A percentile compares a stretch with the other conserved stretches of the same genome.
These are phyloP conservation scores for Bombus vancouverensis DNA, from an alignment of 1,140 invertebrate species.

Conservation along the genomic window DNA sequence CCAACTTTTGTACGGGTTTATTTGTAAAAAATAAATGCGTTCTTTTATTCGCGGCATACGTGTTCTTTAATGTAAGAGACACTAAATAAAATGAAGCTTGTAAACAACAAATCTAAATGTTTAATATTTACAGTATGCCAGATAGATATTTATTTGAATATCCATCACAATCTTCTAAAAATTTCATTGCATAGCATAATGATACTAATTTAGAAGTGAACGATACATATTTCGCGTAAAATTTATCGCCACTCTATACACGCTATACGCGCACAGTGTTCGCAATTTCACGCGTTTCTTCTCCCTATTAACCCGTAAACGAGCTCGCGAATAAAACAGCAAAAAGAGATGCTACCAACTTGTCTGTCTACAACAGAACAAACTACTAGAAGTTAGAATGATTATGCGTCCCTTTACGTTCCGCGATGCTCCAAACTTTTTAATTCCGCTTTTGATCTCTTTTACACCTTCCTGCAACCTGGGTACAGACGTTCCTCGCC, in stretches of 20 bases:
- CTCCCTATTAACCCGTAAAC: too few relatives aligned
- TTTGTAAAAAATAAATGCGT: too few relatives aligned
- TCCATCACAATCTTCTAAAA: background rate
- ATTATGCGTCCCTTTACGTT: slow-evolving; percentile 12
- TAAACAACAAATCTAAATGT: too few relatives aligned
- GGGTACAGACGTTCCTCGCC: background rate
- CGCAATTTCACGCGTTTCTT: background rate
- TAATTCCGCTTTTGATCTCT: slow-evolving; percentile 29
- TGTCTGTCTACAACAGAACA: background rate
- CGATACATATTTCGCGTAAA: background rate
- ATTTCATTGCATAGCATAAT: background rate
- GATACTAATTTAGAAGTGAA: too few relatives aligned
- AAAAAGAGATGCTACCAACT: background rate
- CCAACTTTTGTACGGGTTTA: background rate
- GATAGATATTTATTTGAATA: too few relatives aligned
- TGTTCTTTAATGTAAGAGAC: too few relatives aligned
- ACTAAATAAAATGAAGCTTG: too few relatives aligned
- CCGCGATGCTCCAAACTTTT: slow-evolving; percentile 7
- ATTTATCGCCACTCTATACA: background rate
- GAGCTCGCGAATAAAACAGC: background rate
- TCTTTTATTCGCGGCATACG: too few relatives aligned
- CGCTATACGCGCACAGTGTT: background rate
- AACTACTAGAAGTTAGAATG: slow-evolving; percentile 1
- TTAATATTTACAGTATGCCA: too few relatives aligned
- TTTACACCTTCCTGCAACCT: background rate